Conservation (phyloP, 2,113 vertebrate species). For the Mesitornis unicolor region DNA sequence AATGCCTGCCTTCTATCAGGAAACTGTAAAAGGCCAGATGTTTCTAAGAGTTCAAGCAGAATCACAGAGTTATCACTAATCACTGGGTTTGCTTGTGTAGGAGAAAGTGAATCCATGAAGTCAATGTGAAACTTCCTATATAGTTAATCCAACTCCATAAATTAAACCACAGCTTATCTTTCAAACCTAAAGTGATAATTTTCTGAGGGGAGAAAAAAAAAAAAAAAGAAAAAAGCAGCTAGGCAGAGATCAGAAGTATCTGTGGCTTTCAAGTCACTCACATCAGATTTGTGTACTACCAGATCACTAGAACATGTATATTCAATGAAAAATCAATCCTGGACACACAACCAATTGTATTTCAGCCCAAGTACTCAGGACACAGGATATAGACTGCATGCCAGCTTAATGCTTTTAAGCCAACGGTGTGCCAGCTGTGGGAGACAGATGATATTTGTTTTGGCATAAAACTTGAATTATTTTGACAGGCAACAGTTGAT, state of each 20-base stretch:
- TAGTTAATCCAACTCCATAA: not conserved
- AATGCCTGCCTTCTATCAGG: constrained; percentile 10
- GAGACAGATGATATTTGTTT: not conserved
- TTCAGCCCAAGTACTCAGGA: not conserved
- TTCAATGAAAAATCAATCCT: not conserved
- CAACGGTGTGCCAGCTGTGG: not conserved
- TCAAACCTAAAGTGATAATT: not conserved
- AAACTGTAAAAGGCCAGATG: constrained; percentile 7
- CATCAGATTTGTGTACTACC: not conserved
- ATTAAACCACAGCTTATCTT: not conserved
- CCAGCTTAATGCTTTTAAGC: not conserved
- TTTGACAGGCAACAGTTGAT: not conserved
- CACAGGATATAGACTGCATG: not conserved
- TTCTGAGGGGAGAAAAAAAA: not conserved
- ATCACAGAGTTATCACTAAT: not conserved
- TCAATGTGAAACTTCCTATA: not conserved
- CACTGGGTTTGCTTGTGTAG: not conserved
- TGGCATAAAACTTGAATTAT: not conserved
- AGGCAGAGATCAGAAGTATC: not conserved
- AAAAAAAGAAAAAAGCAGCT: not conserved
- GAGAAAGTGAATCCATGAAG: not conserved
- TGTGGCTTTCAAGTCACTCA: not conserved
- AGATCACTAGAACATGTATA: not conserved
- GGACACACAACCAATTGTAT: not conserved
- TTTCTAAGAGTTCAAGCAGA: not conserved